A percentile compares a stretch with the other conserved stretches of the same genome.
Evolutionary conservation across 2,113 vertebrate genomes (phyloP).

Genomic region (Sorex araneus): DNA sequence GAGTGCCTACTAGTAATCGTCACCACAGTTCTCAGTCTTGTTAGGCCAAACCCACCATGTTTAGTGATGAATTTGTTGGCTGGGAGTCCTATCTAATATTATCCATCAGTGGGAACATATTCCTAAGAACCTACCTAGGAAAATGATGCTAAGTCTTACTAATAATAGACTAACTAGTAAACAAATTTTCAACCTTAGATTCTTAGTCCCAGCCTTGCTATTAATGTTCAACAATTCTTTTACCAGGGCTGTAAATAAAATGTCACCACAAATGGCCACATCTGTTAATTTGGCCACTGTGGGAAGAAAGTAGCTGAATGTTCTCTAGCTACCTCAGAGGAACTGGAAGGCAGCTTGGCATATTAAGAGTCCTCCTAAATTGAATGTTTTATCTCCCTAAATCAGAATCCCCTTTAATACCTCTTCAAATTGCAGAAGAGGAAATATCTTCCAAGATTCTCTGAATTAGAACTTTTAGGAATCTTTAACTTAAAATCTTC

Average conservation of each 20-base stretch:
- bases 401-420: conserved; percentile 14
- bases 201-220: neutral
- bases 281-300: neutral
- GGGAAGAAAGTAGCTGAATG: neutral
- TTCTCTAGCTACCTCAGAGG: neutral
- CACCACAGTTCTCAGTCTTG: conserved; percentile 13
- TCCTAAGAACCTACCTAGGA: neutral
- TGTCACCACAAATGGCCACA: neutral
- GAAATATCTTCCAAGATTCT: neutral
- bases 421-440: conserved; percentile 31
- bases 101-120: conserved; percentile 20
- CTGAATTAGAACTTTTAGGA: neutral
- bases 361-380: conserved; percentile 3
- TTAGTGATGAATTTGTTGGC: neutral
- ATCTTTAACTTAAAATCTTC: conserved; percentile 10
- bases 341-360: neutral
- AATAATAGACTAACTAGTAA: neutral
- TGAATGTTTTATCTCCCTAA: neutral
- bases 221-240: neutral
- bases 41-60: neutral
- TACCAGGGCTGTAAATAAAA: conserved; percentile 45
- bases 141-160: neutral
- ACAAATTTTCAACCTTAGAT: neutral
- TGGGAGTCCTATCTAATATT: neutral
- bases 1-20: no score